Percentiles rank a stretch among this genome's conserved stretches.
These are phyloP conservation scores for Drosophila mayri DNA, from an alignment of 1,140 invertebrate species.

Conservation along the genomic window DNA sequence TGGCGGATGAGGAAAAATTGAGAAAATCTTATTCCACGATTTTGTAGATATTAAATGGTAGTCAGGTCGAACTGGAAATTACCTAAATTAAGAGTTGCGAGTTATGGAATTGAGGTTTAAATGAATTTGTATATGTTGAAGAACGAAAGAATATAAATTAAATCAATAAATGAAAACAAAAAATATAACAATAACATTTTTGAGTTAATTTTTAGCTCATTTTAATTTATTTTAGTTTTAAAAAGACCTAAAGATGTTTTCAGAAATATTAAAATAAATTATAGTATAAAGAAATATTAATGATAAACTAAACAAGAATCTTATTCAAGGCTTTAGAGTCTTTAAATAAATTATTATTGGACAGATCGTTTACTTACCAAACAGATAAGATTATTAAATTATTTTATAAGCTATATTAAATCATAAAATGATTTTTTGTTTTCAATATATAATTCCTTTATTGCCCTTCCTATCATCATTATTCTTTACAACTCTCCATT, in stretches of 20 bases:
- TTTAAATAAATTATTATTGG: neutral
- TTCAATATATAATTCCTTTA: neutral
- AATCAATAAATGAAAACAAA: neutral
- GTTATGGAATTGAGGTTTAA: no score
- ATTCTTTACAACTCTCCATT: neutral
- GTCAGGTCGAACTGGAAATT: conserved; percentile 34
- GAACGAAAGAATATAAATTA: no score
- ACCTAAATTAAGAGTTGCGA: conserved; percentile 5
- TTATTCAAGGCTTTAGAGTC: neutral
- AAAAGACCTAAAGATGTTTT: neutral
- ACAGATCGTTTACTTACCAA: neutral
- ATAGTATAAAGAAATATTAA: neutral
- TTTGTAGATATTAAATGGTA: neutral
- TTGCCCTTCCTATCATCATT: neutral
- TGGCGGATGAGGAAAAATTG: conserved; percentile 31
- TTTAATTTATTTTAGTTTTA: neutral
- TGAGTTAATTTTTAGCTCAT: neutral
- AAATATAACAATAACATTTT: no score
- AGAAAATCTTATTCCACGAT: conserved; percentile 25
- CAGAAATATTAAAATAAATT: neutral
- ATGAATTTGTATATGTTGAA: no score
- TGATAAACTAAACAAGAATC: neutral
- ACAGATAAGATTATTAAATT: neutral
- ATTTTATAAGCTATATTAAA: neutral
- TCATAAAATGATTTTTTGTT: neutral